Base-by-base conservation (phyloP, 2,113 vertebrate genomes). In the Hemibagrus wyckioides region DNA sequence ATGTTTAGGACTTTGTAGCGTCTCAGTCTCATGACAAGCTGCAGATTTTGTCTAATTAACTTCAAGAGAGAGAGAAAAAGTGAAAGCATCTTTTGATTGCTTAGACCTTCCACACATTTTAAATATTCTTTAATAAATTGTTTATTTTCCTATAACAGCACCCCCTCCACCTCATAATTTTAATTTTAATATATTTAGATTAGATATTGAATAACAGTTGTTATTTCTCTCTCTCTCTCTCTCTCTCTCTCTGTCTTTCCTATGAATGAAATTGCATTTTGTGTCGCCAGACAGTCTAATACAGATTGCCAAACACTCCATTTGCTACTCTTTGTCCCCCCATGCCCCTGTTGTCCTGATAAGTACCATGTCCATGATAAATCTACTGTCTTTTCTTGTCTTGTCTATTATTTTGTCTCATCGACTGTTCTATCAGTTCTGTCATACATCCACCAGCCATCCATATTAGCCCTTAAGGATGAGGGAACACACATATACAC, bases 271-370 rank as follows among this genome's bases (percentile, higher is more conserved):
- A 59, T 71, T 80, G 83, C 69, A 76, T 75, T 76, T n/a, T 69
- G 44, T n/a, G 79, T 54, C 54, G 33, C 87, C 80, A 82, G 75
- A 71, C 59, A 69, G 87, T 76, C 79, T 85, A 44, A 76, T 76
- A 56, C 36, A 57, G 36, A 28, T n/a, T 65, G 71, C 56, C 56
- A 84, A 85, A 71, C 19, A 65, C 48, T 48, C 6, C 44, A 48
- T 48, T 48, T 48, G 44, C 44, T 8, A 48, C 44, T 48, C 44
- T 3, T 48, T 48, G 2, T 8, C 3, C 5, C 44, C 44, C 44
- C 5, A 48, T 48, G 9, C 44, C 44, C 86, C 84, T n/a, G n/a
- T n/a, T n/a, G n/a, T n/a, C n/a, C n/a, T 69, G 15, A 69, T 69
- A n/a, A 69, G 54, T 17, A 56, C 54, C 54, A 56, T 56, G 54